Evolutionary conservation across 2,888 invertebrate genomes (phyloP).

Genomic region (Octodonta nipae): DNA sequence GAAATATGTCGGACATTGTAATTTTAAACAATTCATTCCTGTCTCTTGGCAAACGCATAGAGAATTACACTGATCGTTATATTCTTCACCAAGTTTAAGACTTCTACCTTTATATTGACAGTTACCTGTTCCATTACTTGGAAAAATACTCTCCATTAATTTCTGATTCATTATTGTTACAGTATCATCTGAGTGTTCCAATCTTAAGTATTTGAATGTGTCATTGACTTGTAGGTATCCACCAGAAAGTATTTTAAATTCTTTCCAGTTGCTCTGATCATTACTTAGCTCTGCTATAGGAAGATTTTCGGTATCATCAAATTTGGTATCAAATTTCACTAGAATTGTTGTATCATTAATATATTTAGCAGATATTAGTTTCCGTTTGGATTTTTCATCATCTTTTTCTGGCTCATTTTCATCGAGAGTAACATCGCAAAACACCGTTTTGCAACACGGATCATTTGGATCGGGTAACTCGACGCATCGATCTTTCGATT

Average conservation of each 20-base stretch:
- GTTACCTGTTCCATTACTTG: background rate
- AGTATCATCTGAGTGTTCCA: constrained; percentile 29
- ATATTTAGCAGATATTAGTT: constrained; percentile 29
- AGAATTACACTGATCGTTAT: constrained; percentile 69
- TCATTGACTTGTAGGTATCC: constrained; percentile 25
- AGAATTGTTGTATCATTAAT: constrained; percentile 33
- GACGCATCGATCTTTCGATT: constrained; percentile 59
- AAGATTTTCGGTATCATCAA: constrained; percentile 25
- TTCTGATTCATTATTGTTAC: constrained; percentile 14
- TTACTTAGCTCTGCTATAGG: constrained; percentile 34
- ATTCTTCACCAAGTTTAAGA: constrained; percentile 49
- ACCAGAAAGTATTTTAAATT: constrained; percentile 31
- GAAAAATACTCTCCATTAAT: background rate
- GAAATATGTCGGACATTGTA: constrained; percentile 73
- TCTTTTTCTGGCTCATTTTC: constrained; percentile 48
- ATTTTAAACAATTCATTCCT: constrained; percentile 55
- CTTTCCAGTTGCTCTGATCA: constrained; percentile 35
- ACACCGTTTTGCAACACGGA: constrained; percentile 69
- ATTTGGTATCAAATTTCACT: constrained; percentile 32
- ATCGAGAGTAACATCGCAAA: constrained; percentile 73
- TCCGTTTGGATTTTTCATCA: constrained; percentile 19
- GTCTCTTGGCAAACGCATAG: constrained; percentile 59
- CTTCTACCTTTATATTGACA: constrained; percentile 30
- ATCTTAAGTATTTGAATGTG: constrained; percentile 25
- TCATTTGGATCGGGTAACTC: constrained; percentile 71